phyloP scores from a whole-genome alignment of 1,140 invertebrate species.

The Drosophila murphyi region DNA sequence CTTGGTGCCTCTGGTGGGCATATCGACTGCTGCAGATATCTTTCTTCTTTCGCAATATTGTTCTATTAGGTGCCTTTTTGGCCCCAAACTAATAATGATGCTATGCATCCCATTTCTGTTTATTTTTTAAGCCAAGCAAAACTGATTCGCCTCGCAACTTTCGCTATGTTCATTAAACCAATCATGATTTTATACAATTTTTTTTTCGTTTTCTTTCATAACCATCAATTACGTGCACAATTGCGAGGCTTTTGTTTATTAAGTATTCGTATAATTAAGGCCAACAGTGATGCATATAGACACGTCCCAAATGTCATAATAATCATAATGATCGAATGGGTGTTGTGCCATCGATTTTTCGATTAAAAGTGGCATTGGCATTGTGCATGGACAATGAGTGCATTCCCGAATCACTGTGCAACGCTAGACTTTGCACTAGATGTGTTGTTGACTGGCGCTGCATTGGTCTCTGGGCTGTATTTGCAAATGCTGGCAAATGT shows the following conservation, averaged over 20 bases:
- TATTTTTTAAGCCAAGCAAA: background rate
- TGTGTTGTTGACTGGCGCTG: constrained; percentile 55
- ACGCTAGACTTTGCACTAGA: constrained; percentile 74
- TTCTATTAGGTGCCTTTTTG: no score
- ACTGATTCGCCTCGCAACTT: background rate
- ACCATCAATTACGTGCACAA: constrained; percentile 24
- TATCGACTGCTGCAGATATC: no score
- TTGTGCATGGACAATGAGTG: background rate
- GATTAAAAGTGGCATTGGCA: background rate
- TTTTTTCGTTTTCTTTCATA: constrained; percentile 13
- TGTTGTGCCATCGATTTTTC: background rate
- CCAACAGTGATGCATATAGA: constrained; percentile 5
- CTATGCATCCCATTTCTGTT: no score
- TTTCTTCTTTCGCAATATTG: no score
- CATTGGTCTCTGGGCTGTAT: constrained; percentile 63
- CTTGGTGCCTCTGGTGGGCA: no score
- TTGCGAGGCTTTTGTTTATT: background rate
- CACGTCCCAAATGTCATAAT: constrained; percentile 9
- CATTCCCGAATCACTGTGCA: constrained; percentile 23
- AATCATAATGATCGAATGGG: constrained; percentile 8
- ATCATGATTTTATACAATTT: background rate
- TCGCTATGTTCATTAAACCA: background rate
- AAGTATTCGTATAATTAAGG: no score
- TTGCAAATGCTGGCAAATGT: constrained; percentile 59
- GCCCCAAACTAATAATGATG: no score